Evolutionary conservation across 2,888 invertebrate genomes (phyloP).

Genomic region (Choreutis nemorana): DNA sequence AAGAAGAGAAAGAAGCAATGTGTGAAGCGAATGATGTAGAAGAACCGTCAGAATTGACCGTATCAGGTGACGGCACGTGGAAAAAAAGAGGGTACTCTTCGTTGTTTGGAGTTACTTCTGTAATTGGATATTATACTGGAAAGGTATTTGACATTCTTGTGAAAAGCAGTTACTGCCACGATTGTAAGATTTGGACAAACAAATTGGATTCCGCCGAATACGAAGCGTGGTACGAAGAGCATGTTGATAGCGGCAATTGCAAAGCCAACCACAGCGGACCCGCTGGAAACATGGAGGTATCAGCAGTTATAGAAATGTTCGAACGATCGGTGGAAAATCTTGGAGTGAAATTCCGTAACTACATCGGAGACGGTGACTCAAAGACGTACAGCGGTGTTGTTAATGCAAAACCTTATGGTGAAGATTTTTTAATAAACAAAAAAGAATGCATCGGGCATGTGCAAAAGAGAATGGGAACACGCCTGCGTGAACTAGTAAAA

Average conservation of each 20-base stretch:
- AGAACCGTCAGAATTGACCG: constrained; percentile 14
- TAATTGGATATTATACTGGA: constrained; percentile 14
- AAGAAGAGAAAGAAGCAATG: constrained; percentile 13
- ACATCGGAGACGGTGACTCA: constrained; percentile 10
- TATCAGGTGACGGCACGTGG: constrained; percentile 18
- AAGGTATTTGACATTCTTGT: constrained; percentile 10
- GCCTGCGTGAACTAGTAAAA: constrained; percentile 6
- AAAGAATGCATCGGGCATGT: constrained; percentile 13
- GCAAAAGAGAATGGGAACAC: constrained; percentile 16
- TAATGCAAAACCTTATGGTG: constrained; percentile 9
- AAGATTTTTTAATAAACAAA: constrained; percentile 6
- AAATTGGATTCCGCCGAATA: constrained; percentile 4
- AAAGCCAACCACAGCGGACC: too few species aligned
- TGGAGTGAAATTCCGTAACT: constrained; percentile 10
- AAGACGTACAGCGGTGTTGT: constrained; percentile 9
- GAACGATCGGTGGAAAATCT: constrained; percentile 8
- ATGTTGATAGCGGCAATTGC: constrained; percentile 4
- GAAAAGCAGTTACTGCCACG: constrained; percentile 3
- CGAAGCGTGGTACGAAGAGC: constrained; percentile 6
- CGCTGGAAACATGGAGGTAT: too few species aligned
- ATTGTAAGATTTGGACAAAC: constrained; percentile 3
- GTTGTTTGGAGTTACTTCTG: constrained; percentile 13
- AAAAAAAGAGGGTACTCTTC: constrained; percentile 16
- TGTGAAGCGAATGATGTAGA: constrained; percentile 11
- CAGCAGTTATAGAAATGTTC: constrained; percentile 14